These are phyloP conservation scores for Oligia latruncula DNA, from an alignment of 2,888 invertebrate species.

Conservation along the genomic window DNA sequence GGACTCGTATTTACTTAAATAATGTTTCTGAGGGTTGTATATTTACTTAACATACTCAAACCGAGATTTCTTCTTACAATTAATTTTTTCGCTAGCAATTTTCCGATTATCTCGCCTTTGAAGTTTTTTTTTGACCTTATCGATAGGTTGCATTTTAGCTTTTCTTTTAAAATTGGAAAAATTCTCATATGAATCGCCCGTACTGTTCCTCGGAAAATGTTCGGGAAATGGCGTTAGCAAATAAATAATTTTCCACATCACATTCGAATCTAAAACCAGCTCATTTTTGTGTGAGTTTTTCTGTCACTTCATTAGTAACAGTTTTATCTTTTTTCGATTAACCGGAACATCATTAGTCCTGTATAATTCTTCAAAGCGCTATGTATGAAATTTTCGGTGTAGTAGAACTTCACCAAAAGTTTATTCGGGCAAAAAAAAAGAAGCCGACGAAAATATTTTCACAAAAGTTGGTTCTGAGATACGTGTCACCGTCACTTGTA, in stretches of 20 bases:
- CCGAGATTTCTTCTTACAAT: neutral
- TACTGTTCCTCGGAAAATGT: neutral
- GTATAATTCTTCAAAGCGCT: neutral
- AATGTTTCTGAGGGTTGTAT: neutral
- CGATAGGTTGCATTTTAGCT: neutral
- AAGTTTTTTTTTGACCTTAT: neutral
- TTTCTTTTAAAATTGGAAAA: neutral
- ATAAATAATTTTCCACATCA: neutral
- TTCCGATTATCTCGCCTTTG: neutral
- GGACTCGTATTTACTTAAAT: neutral
- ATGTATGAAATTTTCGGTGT: neutral
- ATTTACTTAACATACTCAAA: neutral
- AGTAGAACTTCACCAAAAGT: neutral
- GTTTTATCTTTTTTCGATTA: conserved; percentile 1
- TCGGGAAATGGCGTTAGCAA: neutral
- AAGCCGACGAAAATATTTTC: conserved; percentile 1
- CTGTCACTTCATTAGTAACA: neutral
- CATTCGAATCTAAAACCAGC: neutral
- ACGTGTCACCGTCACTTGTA: conserved; percentile 20
- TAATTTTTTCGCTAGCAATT: neutral
- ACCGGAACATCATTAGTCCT: neutral
- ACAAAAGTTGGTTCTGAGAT: conserved; percentile 22
- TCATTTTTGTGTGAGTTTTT: neutral
- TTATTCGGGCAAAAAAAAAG: neutral
- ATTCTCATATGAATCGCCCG: neutral